phyloP scores from a whole-genome alignment of 2,797 vertebrate species.

The Phrynocephalus forsythii region DNA sequence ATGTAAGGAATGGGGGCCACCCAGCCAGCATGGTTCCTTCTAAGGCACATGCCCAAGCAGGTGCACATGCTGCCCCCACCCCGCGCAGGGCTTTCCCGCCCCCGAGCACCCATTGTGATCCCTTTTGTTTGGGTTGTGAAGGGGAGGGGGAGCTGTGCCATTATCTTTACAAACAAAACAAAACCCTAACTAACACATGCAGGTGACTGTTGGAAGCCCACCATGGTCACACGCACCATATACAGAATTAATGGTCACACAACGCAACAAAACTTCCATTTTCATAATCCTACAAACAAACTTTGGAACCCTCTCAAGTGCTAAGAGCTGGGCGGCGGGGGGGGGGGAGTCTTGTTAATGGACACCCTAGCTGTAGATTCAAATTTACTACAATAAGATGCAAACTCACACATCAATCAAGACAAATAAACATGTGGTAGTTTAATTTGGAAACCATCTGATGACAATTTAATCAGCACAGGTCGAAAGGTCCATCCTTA shows the following conservation, averaged over 20 bases:
- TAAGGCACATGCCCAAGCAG: too few species aligned
- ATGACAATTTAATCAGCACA: constrained; percentile 79
- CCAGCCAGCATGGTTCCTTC: too few species aligned
- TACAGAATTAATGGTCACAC: too few species aligned
- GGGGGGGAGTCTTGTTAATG: constrained; percentile 43
- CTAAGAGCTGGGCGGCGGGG: not conserved
- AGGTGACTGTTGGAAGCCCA: not conserved
- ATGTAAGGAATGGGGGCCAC: too few species aligned
- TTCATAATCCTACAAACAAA: constrained; percentile 63
- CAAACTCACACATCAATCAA: constrained; percentile 79
- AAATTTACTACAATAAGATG: constrained; percentile 68
- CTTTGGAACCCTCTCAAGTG: constrained; percentile 17
- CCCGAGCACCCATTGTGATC: too few species aligned
- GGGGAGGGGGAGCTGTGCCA: too few species aligned
- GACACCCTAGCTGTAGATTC: constrained; percentile 53
- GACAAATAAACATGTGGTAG: constrained; percentile 77
- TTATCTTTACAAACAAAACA: not conserved
- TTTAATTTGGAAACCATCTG: constrained; percentile 74
- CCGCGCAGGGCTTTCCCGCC: too few species aligned
- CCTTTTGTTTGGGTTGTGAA: too few species aligned
- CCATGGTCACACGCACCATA: not conserved
- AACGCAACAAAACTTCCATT: constrained; percentile 31
- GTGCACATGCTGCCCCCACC: too few species aligned
- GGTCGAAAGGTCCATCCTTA: constrained; percentile 77
- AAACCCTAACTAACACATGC: not conserved